These are phyloP conservation scores for Centruroides vittatus DNA, from an alignment of 1,140 invertebrate species.

Conservation along the genomic window DNA sequence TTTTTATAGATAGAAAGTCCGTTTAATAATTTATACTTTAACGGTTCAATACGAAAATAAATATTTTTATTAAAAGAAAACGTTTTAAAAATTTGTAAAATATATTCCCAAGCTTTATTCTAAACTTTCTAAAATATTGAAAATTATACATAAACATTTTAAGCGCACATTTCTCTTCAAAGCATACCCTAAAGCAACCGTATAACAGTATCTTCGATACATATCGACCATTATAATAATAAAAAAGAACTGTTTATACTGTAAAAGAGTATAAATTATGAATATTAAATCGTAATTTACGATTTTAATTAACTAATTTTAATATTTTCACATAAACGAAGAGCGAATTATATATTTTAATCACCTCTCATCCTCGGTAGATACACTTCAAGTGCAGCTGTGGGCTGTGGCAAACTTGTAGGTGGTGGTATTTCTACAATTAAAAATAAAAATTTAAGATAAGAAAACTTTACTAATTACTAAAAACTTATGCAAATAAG, in stretches of 20 bases:
- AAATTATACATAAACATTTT: no score
- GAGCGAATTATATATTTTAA: background rate
- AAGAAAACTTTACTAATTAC: background rate
- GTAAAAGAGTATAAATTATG: no score
- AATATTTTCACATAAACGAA: background rate
- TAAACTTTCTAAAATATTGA: no score
- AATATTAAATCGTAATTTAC: no score
- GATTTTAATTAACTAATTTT: background rate
- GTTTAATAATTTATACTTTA: background rate
- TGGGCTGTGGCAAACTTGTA: slow-evolving; percentile 11
- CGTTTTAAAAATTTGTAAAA: no score
- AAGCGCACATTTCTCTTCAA: no score
- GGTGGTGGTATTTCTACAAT: slow-evolving; percentile 10
- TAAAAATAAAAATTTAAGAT: background rate
- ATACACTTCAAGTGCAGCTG: slow-evolving; percentile 5
- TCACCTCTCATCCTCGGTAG: slow-evolving; percentile 8
- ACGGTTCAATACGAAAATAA: background rate
- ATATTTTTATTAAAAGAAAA: background rate
- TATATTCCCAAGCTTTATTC: no score
- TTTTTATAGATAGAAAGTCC: background rate
- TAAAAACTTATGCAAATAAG: background rate
- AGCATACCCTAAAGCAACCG: no score
- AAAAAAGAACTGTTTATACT: no score
- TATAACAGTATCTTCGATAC: no score
- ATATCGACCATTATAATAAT: no score